phyloP scores from a whole-genome alignment of 2,888 invertebrate genomes.

The Rhimphoctona megacephalus region DNA sequence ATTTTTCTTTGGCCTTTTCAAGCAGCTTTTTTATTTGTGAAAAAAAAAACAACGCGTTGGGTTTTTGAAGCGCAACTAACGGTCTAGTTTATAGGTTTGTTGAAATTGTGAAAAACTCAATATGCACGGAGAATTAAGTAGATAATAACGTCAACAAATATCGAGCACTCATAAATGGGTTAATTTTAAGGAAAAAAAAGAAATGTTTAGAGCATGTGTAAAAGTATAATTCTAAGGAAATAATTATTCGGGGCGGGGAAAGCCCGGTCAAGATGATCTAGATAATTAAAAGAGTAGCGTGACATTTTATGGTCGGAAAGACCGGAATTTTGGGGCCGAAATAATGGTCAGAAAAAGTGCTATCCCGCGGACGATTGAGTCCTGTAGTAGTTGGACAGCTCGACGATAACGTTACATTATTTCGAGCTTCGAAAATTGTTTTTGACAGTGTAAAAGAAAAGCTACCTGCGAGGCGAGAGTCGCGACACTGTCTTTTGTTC shows the following conservation, averaged over 20 bases:
- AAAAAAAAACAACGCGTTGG: neutral
- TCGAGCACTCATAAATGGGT: neutral
- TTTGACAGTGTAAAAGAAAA: constrained; percentile 28
- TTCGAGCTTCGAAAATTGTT: constrained; percentile 21
- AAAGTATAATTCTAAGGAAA: neutral
- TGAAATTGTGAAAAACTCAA: neutral
- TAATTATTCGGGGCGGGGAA: constrained; percentile 14
- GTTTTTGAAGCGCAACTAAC: neutral
- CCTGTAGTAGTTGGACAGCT: neutral
- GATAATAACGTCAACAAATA: neutral
- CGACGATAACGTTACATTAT: constrained; percentile 30
- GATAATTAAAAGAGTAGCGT: constrained; percentile 17
- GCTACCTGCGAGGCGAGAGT: constrained; percentile 58
- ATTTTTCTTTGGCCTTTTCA: neutral
- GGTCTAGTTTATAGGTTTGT: neutral
- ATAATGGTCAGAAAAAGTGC: constrained; percentile 26
- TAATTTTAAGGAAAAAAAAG: neutral
- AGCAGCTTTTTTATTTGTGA: neutral
- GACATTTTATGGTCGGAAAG: constrained; percentile 9
- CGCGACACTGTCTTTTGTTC: constrained; percentile 60
- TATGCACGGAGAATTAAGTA: neutral
- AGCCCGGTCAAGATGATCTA: constrained; percentile 8
- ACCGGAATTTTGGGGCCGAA: neutral
- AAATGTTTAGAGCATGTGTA: neutral
- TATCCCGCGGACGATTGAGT: neutral